A percentile compares a stretch with the other conserved stretches of the same genome.
Conservation (phyloP, 2,797 vertebrate genomes). For the Kryptopterus vitreolus region DNA sequence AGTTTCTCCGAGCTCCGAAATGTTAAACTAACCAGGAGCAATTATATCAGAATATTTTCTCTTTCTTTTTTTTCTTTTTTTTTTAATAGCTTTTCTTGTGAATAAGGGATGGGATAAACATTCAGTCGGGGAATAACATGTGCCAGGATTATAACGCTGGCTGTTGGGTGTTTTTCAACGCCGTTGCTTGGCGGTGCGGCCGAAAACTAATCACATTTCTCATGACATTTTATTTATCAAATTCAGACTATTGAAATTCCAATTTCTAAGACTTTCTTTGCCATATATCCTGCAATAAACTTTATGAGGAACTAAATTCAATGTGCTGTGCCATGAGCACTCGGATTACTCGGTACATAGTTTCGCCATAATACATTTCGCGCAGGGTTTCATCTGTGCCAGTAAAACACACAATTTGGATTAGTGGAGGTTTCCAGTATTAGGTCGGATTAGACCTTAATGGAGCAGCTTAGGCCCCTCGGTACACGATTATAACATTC, state of each 20-base stretch:
- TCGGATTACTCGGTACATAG: neutral
- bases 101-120: conserved; percentile 31
- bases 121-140: conserved; percentile 31
- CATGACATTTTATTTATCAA: neutral
- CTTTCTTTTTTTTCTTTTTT: neutral
- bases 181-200: conserved; percentile 16
- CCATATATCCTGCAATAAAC: no score
- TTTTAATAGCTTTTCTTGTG: conserved; percentile 23
- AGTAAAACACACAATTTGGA: conserved; percentile 78
- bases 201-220: conserved; percentile 22
- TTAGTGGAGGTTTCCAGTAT: conserved; percentile 74
- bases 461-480: conserved; percentile 78
- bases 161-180: conserved; percentile 21
- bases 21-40: conserved; percentile 6
- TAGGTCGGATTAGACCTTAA: conserved; percentile 79
- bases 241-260: neutral
- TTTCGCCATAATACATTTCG: neutral
- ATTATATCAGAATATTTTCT: conserved; percentile 11
- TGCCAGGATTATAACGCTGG: conserved; percentile 30
- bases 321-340: neutral
- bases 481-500: conserved; percentile 74
- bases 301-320: neutral
- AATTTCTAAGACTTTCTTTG: neutral
- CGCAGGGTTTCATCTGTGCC: conserved; percentile 64
- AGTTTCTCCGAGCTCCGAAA: neutral